Evolutionary conservation across 2,888 invertebrate species (phyloP), one percentile per base, ranked within the genome.

Genomic region (Amphipoea oculea): DNA sequence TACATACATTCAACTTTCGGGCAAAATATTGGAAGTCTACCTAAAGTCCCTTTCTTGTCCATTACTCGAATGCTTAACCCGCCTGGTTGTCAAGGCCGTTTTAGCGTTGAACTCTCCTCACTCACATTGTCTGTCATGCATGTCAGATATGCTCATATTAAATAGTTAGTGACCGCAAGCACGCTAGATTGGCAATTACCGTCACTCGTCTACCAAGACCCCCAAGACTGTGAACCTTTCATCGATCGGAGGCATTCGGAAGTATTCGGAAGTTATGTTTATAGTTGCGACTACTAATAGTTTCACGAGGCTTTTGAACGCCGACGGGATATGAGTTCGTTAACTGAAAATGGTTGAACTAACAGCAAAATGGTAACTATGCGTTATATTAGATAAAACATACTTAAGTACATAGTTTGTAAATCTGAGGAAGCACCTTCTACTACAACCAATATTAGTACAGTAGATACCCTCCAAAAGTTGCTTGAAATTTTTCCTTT

Each of bases 241-340:
- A 88, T 86, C 79, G 83, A 81, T 84, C 87, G 89, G 87, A 85
- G 82, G 85, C 82, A 80, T 87, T 88, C 84, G 68, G 88, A 87
- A 87, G 87, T 87, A 81, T 88, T 87, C 86, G 68, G 40, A 73
- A 82, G 63, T 84, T 74, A 74, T 40, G 88, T 86, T 89, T 88
- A 83, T 85, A 86, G 85, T 89, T 88, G 82, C 88, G 81, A 88
- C 89, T 90, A 89, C 89, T 84, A 82, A 89, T 90, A 91, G 90
- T 89, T 89, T 84, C 82, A 85, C 78, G 83, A 83, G 86, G 80
- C 86, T 90, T 91, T 92, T 92, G 91, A 92, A 89, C 57, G 90
- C 91, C 89, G 91, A 89, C 89, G 89, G 90, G 90, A 87, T 87
- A 86, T 88, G 90, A 90, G 89, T 63, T 45, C 11, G 63, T 75